Evolutionary conservation across 2,888 invertebrate genomes (phyloP).

Genomic region (Lasioglossum leucozonium): DNA sequence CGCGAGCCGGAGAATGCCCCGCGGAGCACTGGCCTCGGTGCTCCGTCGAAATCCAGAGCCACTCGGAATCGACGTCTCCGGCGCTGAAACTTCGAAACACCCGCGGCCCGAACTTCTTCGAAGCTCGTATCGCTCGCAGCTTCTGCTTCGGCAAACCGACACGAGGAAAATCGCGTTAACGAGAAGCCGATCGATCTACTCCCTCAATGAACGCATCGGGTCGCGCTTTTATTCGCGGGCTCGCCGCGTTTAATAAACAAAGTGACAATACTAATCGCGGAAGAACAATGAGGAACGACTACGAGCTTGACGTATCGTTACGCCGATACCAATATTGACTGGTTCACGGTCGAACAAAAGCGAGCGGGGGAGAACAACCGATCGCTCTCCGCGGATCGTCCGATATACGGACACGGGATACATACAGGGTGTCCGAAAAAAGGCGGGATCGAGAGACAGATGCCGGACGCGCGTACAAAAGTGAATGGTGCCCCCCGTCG

Average conservation of each 20-base stretch:
- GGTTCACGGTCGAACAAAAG: slow-evolving; percentile 1
- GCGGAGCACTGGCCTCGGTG: too few species aligned
- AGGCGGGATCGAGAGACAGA: neutral
- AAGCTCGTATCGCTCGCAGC: neutral
- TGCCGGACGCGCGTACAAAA: too few species aligned
- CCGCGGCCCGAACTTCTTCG: too few species aligned
- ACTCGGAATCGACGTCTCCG: too few species aligned
- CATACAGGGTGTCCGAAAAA: neutral
- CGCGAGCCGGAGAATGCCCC: neutral
- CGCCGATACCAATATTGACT: neutral
- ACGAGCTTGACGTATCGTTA: slow-evolving; percentile 3
- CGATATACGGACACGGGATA: neutral
- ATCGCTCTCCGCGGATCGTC: neutral
- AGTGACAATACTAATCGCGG: neutral
- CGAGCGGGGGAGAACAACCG: neutral
- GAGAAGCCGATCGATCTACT: neutral
- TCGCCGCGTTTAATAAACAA: neutral
- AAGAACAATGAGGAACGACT: neutral
- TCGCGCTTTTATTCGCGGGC: neutral
- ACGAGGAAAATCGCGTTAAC: neutral
- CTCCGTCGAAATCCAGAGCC: too few species aligned
- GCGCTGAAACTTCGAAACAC: too few species aligned
- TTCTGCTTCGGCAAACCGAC: neutral
- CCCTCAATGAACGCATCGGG: neutral
- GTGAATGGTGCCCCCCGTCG: too few species aligned